A percentile compares a stretch with the other conserved stretches of the same genome.
Conservation (phyloP, 2,797 vertebrate genomes). For the Enoplosus armatus region DNA sequence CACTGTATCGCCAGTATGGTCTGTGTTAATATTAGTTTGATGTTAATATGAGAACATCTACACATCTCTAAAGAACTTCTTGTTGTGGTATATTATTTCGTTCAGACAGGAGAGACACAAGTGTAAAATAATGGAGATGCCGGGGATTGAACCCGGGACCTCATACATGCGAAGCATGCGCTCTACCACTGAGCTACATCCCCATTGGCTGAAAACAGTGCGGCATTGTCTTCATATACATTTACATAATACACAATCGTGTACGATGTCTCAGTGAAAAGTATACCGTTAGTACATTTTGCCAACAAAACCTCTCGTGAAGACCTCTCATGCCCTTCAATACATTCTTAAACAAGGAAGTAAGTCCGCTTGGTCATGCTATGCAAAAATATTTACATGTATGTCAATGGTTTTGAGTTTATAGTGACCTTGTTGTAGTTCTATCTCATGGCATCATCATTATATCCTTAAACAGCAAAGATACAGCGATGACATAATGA, state of each 20-base stretch:
- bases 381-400: not conserved
- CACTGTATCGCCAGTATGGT: fast-evolving
- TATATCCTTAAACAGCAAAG: not conserved
- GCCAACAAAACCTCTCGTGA: not conserved
- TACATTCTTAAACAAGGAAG: not conserved
- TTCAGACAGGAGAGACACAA: not conserved
- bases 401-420: not conserved
- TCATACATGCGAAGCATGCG: slow-evolving; percentile 89
- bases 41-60: fast-evolving
- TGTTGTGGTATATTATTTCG: fast-evolving
- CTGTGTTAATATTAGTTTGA: fast-evolving
- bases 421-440: not conserved
- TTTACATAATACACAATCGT: too few relatives aligned
- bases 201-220: too few relatives aligned
- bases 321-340: not conserved
- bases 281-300: not conserved
- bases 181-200: slow-evolving; percentile 89
- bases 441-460: not conserved
- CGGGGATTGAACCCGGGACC: slow-evolving; percentile 89
- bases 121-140: slow-evolving; percentile 76
- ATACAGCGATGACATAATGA: not conserved
- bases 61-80: fast-evolving
- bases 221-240: too few relatives aligned
- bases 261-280: not conserved
- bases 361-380: not conserved